Conservation (phyloP, 2,888 invertebrate genomes). For the Cylindroiulus punctatus region DNA sequence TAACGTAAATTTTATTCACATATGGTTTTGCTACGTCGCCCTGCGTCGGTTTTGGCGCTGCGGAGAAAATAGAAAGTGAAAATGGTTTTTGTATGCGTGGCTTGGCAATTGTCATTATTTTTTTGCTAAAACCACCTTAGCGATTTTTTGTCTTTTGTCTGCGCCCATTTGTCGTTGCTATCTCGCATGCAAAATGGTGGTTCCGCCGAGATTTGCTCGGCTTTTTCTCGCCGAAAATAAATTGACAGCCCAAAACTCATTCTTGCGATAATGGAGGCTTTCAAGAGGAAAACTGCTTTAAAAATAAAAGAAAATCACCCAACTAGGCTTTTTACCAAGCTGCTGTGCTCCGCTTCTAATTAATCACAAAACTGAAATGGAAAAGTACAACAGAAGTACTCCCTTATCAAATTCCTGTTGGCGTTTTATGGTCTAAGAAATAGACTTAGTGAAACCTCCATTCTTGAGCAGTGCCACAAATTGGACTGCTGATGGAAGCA, state of each 20-base stretch:
- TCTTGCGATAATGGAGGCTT: constrained; percentile 47
- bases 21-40: constrained; percentile 20
- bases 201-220: constrained; percentile 20
- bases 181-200: constrained; percentile 40
- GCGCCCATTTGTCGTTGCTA: constrained; percentile 37
- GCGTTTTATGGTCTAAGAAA: constrained; percentile 5
- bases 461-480: background rate
- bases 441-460: background rate
- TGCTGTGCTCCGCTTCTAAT: background rate
- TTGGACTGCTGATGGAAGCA: background rate
- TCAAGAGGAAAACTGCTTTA: constrained; percentile 24
- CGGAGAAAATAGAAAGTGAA: background rate
- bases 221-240: background rate
- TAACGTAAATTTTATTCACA: constrained; percentile 45
- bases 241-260: constrained; percentile 44
- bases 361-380: constrained; percentile 45
- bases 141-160: constrained; percentile 39
- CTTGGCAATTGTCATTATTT: constrained; percentile 36
- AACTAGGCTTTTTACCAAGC: background rate
- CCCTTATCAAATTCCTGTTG: constrained; percentile 32
- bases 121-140: constrained; percentile 44
- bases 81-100: constrained; percentile 28
- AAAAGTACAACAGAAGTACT: constrained; percentile 30
- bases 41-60: background rate
- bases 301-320: constrained; percentile 33